Conservation (phyloP, 2,797 vertebrate species). For the Rhabdomys pumilio region DNA sequence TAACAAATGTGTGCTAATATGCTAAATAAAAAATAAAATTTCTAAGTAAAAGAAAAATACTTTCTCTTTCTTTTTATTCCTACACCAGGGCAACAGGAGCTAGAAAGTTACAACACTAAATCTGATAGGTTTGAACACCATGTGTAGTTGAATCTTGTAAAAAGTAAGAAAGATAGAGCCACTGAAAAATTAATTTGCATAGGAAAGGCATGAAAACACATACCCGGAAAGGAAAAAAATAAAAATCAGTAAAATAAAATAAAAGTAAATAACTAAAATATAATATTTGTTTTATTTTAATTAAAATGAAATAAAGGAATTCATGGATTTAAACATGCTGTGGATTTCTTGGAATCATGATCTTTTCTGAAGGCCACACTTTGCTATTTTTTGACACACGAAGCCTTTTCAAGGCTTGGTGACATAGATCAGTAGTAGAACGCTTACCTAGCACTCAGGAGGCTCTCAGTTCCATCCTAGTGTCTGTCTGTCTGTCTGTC, state of each 20-base stretch:
- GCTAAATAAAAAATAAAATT: background rate
- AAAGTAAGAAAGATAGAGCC: background rate
- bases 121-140: background rate
- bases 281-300: background rate
- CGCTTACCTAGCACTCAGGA: background rate
- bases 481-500: background rate
- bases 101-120: background rate
- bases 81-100: background rate
- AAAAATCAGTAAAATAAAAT: background rate
- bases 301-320: background rate
- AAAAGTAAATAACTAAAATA: background rate
- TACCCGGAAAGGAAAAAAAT: background rate
- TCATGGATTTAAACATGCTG: slow-evolving; percentile 31
- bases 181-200: background rate
- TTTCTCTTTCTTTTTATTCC: background rate
- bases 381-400: background rate
- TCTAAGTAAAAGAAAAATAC: background rate
- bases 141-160: background rate
- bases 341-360: background rate
- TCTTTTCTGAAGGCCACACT: background rate
- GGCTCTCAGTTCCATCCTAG: background rate
- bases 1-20: background rate
- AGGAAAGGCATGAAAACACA: background rate
- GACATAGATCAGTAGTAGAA: background rate
- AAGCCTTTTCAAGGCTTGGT: background rate